Base-by-base conservation (phyloP, 2,888 invertebrate genomes). In the Papilio demoleus region DNA sequence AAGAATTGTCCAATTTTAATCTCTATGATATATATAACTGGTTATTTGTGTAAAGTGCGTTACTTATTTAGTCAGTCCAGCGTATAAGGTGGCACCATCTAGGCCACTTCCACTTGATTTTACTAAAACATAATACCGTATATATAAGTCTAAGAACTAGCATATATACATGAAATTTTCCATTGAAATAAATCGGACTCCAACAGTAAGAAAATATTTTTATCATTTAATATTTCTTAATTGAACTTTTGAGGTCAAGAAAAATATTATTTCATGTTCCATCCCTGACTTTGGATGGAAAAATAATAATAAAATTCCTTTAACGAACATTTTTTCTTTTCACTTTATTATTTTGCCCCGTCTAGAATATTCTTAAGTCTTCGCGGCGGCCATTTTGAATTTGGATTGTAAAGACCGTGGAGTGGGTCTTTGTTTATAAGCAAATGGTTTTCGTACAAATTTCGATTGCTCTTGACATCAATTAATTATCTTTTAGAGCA, bases 351-450 rank as follows among this genome's bases (percentile, higher is more conserved):
- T 17, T 22, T 17, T 58, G 24, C 24, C 14, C 22, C 14, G 31
- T 65, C 19, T 22, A 34, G 36, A 19, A 38, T n/a, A 11, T 60
- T 36, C 24, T 68, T 47, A 40, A 58, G 24, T 47, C 36, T 12
- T 6, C 50, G 34, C 58, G 19, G 38, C 61, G 19, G 56, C 62
- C 58, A 63, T 65, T 65, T 64, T 68, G 68, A 50, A 42, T 58
- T 59, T 31, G 58, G 36, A 38, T 64, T 65, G 65, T 50, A 65
- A 68, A 65, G 68, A 68, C 34, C 14, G 50, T 45, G 59, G 71
- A 75, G 75, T 72, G 71, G 64, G 38, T 59, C 68, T 73, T 76
- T 75, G 76, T 76, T 71, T 74, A 70, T 72, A 68, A 68, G 72
- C 74, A 75, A 76, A 75, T 65, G 71, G 47, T 63, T 64, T 63